Evolutionary conservation across 2,113 vertebrate genomes (phyloP).

Genomic region (Mohoua ochrocephala): DNA sequence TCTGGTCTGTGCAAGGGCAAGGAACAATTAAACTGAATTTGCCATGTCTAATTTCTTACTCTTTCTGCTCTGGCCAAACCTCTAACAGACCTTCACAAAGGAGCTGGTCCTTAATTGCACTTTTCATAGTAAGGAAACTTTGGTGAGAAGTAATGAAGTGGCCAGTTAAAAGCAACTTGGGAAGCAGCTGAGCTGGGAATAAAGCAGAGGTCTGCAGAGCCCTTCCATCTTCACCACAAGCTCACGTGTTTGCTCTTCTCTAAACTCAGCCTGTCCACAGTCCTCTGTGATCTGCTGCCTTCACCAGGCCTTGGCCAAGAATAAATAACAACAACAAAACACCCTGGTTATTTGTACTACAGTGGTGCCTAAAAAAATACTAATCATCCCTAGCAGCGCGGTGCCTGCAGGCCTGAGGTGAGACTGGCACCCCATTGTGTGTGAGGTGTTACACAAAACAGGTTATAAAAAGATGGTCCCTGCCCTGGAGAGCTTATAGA

Average conservation of each 20-base stretch:
- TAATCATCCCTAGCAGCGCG: neutral
- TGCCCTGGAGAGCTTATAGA: conserved; percentile 31
- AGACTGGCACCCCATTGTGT: conserved; percentile 46
- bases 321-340: conserved; percentile 44
- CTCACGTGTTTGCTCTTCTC: neutral
- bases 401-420: conserved; percentile 39
- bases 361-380: conserved; percentile 32
- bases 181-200: neutral
- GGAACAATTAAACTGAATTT: neutral
- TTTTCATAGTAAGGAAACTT: neutral
- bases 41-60: neutral
- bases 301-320: neutral
- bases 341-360: conserved; percentile 35
- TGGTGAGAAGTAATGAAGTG: neutral
- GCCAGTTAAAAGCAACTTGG: neutral
- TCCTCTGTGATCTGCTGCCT: neutral
- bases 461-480: conserved; percentile 22
- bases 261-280: neutral
- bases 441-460: conserved; percentile 60
- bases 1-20: neutral
- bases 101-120: neutral
- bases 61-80: neutral
- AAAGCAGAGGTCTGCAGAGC: neutral
- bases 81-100: neutral
- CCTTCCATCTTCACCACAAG: neutral